These are phyloP conservation scores for Tigriopus japonicus DNA, from an alignment of 1,140 invertebrate genomes.

Conservation along the genomic window DNA sequence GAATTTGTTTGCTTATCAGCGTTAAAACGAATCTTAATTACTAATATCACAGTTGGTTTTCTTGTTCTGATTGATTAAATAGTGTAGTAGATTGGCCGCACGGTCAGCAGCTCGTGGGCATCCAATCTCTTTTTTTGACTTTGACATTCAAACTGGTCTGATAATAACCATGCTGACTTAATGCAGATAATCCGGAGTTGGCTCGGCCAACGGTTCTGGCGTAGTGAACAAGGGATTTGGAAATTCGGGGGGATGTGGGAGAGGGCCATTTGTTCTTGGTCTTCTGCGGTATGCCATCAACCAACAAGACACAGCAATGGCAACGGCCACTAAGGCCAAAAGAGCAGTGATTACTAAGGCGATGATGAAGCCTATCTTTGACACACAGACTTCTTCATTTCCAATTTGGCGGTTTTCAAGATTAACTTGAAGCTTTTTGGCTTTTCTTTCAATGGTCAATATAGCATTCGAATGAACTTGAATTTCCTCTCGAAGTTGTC, in stretches of 20 bases:
- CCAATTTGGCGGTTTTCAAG: conserved; percentile 23
- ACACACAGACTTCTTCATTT: conserved; percentile 58
- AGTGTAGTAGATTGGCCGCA: conserved; percentile 2
- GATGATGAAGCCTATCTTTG: conserved; percentile 75
- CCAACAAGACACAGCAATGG: conserved; percentile 84
- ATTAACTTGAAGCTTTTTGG: conserved; percentile 41
- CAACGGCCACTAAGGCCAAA: conserved; percentile 72
- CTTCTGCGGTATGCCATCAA: conserved; percentile 72
- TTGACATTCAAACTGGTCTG: background rate
- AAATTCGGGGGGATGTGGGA: conserved; percentile 83
- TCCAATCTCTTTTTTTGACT: background rate
- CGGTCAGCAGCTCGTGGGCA: background rate
- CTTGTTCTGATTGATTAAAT: background rate
- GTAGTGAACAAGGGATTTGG: conserved; percentile 82
- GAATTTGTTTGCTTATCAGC: background rate
- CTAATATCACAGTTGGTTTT: background rate
- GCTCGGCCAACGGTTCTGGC: conserved; percentile 46
- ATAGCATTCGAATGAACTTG: conserved; percentile 79
- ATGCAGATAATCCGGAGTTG: conserved; percentile 50
- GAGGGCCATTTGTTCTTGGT: conserved; percentile 59
- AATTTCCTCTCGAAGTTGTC: conserved; percentile 74
- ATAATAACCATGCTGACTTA: conserved; percentile 15
- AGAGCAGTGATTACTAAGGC: conserved; percentile 75
- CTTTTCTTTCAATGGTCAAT: conserved; percentile 62
- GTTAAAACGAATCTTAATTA: background rate